These are phyloP conservation scores for Elmis aenea DNA, from an alignment of 2,888 invertebrate genomes.

Conservation along the genomic window DNA sequence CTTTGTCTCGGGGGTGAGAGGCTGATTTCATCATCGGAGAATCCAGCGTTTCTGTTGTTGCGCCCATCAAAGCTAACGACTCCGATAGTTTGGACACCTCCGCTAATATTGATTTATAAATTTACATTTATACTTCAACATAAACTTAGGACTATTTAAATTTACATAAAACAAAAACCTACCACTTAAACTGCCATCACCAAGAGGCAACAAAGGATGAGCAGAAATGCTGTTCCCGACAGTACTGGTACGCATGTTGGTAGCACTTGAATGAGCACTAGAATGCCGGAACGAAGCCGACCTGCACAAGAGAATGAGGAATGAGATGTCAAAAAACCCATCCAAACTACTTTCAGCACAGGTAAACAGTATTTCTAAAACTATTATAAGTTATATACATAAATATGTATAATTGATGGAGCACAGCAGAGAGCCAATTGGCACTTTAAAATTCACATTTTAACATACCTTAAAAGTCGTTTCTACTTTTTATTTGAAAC, in stretches of 20 bases:
- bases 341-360: conserved; percentile 22
- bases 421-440: conserved; percentile 37
- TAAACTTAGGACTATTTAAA: conserved; percentile 10
- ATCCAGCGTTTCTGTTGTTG: conserved; percentile 54
- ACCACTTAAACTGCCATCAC: conserved; percentile 54
- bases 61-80: conserved; percentile 56
- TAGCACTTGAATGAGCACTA: conserved; percentile 62
- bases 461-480: conserved; percentile 5
- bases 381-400: no score
- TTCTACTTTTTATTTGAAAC: conserved; percentile 8
- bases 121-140: conserved; percentile 9
- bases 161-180: conserved; percentile 36
- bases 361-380: conserved; percentile 26
- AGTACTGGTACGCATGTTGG: conserved; percentile 61
- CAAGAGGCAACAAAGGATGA: conserved; percentile 91
- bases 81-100: conserved; percentile 53
- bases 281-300: conserved; percentile 92
- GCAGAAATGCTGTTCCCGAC: conserved; percentile 88
- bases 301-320: conserved; percentile 61
- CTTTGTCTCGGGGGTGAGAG: conserved; percentile 58
- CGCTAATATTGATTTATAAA: conserved; percentile 34
- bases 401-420: no score
- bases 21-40: conserved; percentile 85
- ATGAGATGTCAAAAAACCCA: conserved; percentile 29
- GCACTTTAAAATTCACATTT: conserved; percentile 8